These are phyloP conservation scores for Eilema depressum DNA, from an alignment of 2,888 invertebrate species.

Conservation along the genomic window DNA sequence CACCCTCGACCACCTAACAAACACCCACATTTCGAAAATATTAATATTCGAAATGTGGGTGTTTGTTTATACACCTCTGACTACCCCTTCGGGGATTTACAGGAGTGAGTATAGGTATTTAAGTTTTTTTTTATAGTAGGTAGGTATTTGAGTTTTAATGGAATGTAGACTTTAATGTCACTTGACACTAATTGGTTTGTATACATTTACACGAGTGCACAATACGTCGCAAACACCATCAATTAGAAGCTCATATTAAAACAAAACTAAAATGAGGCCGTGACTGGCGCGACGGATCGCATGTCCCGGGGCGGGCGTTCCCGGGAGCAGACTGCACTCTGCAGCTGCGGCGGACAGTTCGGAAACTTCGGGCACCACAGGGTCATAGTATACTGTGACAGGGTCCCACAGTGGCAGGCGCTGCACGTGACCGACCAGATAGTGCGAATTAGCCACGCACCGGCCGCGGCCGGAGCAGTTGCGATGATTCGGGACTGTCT, in stretches of 20 bases:
- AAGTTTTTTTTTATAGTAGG: neutral
- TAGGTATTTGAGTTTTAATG: neutral
- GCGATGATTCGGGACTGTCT: neutral
- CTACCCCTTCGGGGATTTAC: no score
- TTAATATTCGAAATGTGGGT: no score
- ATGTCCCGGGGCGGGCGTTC: neutral
- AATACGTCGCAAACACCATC: constrained; percentile 6
- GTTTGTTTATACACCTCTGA: no score
- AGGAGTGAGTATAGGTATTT: no score
- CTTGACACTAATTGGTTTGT: constrained; percentile 15
- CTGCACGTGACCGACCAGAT: neutral
- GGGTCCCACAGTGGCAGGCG: constrained; percentile 3
- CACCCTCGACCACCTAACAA: no score
- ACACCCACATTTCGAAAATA: no score
- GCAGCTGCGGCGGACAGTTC: constrained; percentile 7
- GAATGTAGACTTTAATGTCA: neutral
- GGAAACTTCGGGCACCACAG: neutral
- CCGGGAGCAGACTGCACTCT: neutral
- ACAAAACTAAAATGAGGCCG: neutral
- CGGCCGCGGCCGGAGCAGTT: neutral
- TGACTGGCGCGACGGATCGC: neutral
- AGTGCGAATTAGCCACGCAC: constrained; percentile 12
- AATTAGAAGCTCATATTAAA: constrained; percentile 14
- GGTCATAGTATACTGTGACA: no score
- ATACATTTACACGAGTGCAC: constrained; percentile 11